Evolutionary conservation across 1,140 invertebrate species (phyloP), one percentile per base, ranked within the genome.

Genomic region (Zaprionus nigranus): DNA sequence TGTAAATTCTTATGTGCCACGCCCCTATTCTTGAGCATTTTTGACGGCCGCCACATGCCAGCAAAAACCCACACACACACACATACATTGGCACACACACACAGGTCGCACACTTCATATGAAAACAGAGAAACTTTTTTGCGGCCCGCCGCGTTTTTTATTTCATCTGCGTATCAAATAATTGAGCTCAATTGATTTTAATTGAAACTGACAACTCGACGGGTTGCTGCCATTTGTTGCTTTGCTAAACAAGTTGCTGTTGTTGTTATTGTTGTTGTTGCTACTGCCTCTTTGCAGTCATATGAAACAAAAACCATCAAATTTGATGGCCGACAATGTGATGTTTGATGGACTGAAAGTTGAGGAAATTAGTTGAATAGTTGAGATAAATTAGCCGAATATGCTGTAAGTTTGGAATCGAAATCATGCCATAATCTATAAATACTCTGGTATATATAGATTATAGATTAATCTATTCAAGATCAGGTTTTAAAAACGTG

Each of bases 101-200:
- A 63, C 20, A 56, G 15, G 12, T n/a, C 3, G 9, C 56, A 17
- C 30, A 36, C 65, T 30, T 20, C 17, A n/a, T 26, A 46, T 63
- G 61, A 56, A 43, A 61, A 57, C 34, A 71, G 34, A 63, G 60
- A 71, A 58, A 75, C 53, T 64, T 24, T 51, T 46, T 51, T 71
- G 63, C 46, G 61, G 58, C 73, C 49, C 69, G 82, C 70, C 70
- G 82, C 68, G 79, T 63, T 76, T 81, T 77, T 71, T 75, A 79
- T 79, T 86, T 86, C 84, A 87, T 88, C 79, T 88, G 78, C 78
- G 85, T 87, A 87, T 87, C 81, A 88, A 88, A 87, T 88, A 87
- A 88, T 87, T 87, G 84, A 87, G 84, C 84, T 90, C 84, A 87
- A 87, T 87, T 87, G 85, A 88, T 81, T 87, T 87, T 79, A 87